Percentiles rank a stretch among this genome's conserved stretches.
Conservation (phyloP, 2,888 invertebrate genomes). For the Stictocephala bisonia region DNA sequence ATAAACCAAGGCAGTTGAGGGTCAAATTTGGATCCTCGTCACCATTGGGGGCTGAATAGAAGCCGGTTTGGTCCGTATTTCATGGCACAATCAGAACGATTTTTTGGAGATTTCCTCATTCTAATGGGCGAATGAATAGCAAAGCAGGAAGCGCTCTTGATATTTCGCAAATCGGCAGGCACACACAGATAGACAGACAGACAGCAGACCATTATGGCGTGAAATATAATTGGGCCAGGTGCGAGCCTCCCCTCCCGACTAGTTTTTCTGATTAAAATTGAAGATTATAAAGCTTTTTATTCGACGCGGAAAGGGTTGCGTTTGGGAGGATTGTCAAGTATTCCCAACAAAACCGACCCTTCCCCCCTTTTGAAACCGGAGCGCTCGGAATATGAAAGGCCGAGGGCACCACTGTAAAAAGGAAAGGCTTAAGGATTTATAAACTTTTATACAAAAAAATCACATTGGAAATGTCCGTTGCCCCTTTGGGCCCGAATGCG, state of each 20-base stretch:
- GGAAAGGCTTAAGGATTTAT: conserved; percentile 53
- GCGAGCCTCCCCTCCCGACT: conserved; percentile 31
- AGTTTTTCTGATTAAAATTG: conserved; percentile 51
- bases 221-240: conserved; percentile 32
- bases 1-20: too few species aligned
- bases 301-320: conserved; percentile 50
- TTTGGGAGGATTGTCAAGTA: conserved; percentile 52
- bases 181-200: too few species aligned
- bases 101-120: too few species aligned
- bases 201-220: conserved; percentile 23
- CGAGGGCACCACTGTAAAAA: conserved; percentile 41
- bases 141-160: neutral
- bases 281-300: conserved; percentile 51
- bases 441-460: conserved; percentile 50
- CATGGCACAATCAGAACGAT: too few species aligned
- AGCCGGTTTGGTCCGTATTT: too few species aligned
- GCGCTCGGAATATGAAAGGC: conserved; percentile 47
- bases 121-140: too few species aligned
- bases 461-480: conserved; percentile 49
- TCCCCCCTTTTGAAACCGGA: conserved; percentile 50
- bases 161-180: conserved; percentile 34
- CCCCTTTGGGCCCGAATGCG: conserved; percentile 38
- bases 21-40: too few species aligned
- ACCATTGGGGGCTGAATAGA: too few species aligned
- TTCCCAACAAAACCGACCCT: conserved; percentile 51